Percentiles rank a stretch among this genome's conserved stretches.
Conservation (phyloP, 2,113 vertebrate genomes). For the Syrrhaptes paradoxus region DNA sequence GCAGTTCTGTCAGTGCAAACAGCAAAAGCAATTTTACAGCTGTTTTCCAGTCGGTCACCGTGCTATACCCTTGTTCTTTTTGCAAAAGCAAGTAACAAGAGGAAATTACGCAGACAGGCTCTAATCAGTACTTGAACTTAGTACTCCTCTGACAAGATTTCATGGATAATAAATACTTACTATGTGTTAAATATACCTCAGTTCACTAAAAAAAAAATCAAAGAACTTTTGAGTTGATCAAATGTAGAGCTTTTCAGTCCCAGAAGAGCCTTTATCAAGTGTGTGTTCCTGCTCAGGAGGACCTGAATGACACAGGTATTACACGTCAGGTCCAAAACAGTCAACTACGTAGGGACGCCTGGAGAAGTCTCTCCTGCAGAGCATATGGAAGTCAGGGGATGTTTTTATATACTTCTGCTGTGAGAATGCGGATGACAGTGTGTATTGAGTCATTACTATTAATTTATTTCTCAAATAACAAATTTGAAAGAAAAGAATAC, state of each 20-base stretch:
- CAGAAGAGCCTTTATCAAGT: not conserved
- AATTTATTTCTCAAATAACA: not conserved
- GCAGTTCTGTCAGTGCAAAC: not conserved
- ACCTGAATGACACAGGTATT: not conserved
- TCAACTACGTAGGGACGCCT: not conserved
- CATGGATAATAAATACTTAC: not conserved
- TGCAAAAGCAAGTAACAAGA: not conserved
- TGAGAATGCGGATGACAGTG: not conserved
- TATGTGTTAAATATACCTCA: not conserved
- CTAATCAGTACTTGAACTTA: not conserved
- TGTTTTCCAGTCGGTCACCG: not conserved
- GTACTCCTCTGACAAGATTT: not conserved
- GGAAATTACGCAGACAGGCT: not conserved
- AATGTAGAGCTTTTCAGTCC: not conserved
- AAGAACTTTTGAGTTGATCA: not conserved
- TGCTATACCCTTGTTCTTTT: not conserved
- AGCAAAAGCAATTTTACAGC: not conserved
- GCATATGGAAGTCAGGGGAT: not conserved
- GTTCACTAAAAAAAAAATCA: not conserved
- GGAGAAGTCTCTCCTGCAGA: not conserved
- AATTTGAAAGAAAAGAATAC: not conserved
- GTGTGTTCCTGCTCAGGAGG: not conserved
- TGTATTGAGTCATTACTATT: not conserved
- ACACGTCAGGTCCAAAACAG: not conserved
- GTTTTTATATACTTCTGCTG: not conserved